phyloP scores from a whole-genome alignment of 2,888 invertebrate genomes.

The Aspidiotus rigidus region DNA sequence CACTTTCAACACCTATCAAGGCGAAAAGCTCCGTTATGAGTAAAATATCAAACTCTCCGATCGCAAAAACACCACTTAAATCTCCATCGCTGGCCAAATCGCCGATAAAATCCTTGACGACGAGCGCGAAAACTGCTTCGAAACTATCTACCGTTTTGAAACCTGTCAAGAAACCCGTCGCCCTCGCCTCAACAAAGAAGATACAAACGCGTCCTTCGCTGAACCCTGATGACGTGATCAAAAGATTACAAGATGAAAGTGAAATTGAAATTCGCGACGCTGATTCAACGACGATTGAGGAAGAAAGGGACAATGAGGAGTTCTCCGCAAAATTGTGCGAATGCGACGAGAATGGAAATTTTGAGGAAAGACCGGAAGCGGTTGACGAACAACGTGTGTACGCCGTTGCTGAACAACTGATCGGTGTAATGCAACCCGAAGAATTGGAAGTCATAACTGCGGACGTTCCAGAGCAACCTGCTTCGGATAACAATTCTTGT shows the following conservation, averaged over 20 bases:
- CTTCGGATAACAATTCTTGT: background rate
- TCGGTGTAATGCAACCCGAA: background rate
- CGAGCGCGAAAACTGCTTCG: no score
- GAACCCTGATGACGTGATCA: background rate
- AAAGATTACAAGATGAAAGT: background rate
- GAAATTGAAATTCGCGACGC: background rate
- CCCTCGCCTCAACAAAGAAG: background rate
- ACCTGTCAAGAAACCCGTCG: no score
- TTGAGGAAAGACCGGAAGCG: no score
- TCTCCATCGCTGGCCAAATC: no score
- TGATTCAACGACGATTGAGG: background rate
- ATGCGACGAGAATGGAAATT: background rate
- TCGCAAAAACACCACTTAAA: no score
- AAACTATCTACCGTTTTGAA: no score
- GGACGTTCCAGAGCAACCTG: background rate
- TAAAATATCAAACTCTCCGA: no score
- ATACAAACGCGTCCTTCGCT: background rate
- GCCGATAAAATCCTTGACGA: no score
- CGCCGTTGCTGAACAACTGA: background rate
- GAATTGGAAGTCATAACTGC: background rate
- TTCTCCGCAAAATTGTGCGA: background rate
- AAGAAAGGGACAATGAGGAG: background rate
- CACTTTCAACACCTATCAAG: no score
- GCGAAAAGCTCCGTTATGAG: no score
- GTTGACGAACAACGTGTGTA: background rate